Evolutionary conservation across 2,797 vertebrate genomes (phyloP), one percentile per base, ranked within the genome.

Genomic region (Picus viridis): DNA sequence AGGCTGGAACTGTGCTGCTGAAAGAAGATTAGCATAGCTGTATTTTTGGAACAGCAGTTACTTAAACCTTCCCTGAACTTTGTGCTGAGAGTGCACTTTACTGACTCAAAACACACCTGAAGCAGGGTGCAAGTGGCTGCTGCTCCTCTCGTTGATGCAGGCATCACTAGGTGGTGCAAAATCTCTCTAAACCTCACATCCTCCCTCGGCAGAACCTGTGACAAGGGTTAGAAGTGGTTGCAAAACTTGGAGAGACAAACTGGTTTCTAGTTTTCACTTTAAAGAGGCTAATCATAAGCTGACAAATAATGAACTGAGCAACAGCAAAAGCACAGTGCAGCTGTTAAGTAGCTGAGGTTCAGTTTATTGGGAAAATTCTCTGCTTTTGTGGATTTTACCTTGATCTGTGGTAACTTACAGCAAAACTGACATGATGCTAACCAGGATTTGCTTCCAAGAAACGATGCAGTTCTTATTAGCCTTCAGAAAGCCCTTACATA

Each of bases 391-490:
- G 23, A 22, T 27, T 76, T 83, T 36, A 32, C 43, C 27, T 88
- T 56, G 30, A 22, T 75, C 62, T 69, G 51, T 69, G 11, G 6
- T 79, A 67, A 51, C 27, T 57, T 23, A 41, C 0, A 3, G 72
- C 72, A 63, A 79, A 63, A 76, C 43, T 0, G 0, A 49, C 20
- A 30, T 7, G 54, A 4, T 18, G 43, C 29, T 20, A 73, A 68
- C 3, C 16, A 51, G 18, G 18, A 32, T 0, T 4, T 73, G 70
- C 76, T 65, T 32, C 30, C 36, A n/a, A 71, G n/a, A 39, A 76
- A 12, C 0, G 0, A 2, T 8, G 23, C 1, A 2, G 9, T 43
- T 47, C 29, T 45, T 6, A 12, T 8, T 26, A 63, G 26, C 29
- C 63, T 83, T 71, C 41, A 14, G n/a, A 80, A 58, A 77, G 12